Conservation (phyloP, 2,113 vertebrate species). For the Kobus ellipsiprymnus region DNA sequence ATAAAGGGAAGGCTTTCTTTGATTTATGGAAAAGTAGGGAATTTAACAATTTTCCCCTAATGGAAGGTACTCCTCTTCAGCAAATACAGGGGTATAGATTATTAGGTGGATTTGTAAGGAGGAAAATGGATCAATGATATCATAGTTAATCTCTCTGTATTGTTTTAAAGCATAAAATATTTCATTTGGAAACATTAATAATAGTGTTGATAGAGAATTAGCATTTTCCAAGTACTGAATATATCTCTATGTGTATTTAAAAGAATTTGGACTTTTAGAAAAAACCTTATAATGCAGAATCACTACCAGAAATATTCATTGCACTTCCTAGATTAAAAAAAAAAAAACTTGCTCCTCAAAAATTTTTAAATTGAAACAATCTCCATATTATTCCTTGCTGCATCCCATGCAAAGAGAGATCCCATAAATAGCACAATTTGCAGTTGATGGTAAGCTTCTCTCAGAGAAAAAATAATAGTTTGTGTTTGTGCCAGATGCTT, state of each 20-base stretch:
- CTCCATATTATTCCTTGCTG: neutral
- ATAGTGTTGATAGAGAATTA: neutral
- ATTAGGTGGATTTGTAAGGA: neutral
- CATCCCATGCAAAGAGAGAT: neutral
- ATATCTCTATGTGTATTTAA: neutral
- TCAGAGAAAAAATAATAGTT: constrained; percentile 59
- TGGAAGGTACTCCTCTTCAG: neutral
- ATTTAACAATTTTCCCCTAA: neutral
- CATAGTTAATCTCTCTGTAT: neutral
- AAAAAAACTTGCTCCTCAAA: neutral
- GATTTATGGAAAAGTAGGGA: neutral
- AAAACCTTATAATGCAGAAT: constrained; percentile 31
- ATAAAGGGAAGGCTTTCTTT: neutral
- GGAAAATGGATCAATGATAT: neutral
- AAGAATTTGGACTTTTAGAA: neutral
- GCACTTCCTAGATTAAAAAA: neutral
- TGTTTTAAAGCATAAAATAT: neutral
- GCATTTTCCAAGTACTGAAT: neutral
- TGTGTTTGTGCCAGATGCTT: constrained; percentile 69
- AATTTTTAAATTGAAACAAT: neutral
- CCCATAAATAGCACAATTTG: constrained; percentile 45
- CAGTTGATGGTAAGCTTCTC: constrained; percentile 37
- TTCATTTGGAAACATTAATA: neutral
- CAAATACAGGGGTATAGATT: neutral
- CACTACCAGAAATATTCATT: neutral